A percentile compares a stretch with the other conserved stretches of the same genome.
phyloP scores from a whole-genome alignment of 1,140 invertebrate genomes.

The Brachionus sp. region DNA sequence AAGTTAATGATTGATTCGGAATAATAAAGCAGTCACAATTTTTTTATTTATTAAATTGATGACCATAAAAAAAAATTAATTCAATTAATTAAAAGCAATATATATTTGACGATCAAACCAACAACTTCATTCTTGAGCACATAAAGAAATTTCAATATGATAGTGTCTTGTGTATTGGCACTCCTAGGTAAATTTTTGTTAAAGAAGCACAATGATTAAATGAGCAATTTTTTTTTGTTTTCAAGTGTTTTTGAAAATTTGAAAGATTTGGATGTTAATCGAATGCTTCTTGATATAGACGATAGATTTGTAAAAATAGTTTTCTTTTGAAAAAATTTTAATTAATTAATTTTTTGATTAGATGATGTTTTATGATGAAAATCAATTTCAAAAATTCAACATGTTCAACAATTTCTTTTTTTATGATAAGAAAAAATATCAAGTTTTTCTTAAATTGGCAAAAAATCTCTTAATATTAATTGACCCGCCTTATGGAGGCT shows the following conservation, averaged over 20 bases:
- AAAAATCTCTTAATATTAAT: constrained; percentile 43
- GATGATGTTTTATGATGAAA: constrained; percentile 26
- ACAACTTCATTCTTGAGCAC: neutral
- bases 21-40: too few relatives aligned
- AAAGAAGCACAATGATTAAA: neutral
- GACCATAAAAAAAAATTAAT: neutral
- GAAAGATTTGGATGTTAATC: neutral
- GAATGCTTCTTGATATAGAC: constrained; percentile 20
- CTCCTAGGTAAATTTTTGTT: neutral
- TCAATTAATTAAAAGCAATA: constrained; percentile 8
- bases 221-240: neutral
- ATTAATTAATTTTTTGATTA: neutral
- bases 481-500: constrained; percentile 41
- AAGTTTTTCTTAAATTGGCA: neutral
- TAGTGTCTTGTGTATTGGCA: constrained; percentile 37
- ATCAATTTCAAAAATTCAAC: constrained; percentile 5
- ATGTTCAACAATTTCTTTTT: constrained; percentile 44
- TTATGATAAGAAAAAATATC: neutral
- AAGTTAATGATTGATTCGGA: too few relatives aligned
- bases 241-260: constrained; percentile 28
- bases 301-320: constrained; percentile 13
- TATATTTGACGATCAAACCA: neutral
- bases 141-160: constrained; percentile 27
- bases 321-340: neutral
- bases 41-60: neutral